Evolutionary conservation across 1,140 invertebrate species (phyloP), one percentile per base, ranked within the genome.

Genomic region (Drosophila nebulosa): DNA sequence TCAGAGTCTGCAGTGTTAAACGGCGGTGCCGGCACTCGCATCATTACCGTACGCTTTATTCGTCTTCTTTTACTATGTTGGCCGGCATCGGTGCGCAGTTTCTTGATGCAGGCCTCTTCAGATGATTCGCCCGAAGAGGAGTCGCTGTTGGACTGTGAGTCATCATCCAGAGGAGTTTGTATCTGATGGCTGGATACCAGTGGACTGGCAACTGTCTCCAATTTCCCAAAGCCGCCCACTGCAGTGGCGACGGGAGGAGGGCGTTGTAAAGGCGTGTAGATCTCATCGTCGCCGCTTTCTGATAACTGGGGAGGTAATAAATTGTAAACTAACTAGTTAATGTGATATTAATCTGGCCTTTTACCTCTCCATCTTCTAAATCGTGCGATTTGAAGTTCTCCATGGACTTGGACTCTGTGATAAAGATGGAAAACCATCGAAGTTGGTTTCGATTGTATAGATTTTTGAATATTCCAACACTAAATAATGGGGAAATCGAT

Each of bases 211-310:
- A 67, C 63, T 60, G 42, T 78, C 39, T 78, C 83, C 16, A 46
- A 46, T 21, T 50, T 36, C 42, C 42, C 36, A 16, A 14, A n/a
- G 22, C 21, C 32, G 30, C 59, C 61, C 39, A 60, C 53, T 42
- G 64, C 22, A 16, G 64, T 16, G 14, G 36, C 26, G 35, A 26
- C 30, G 52, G 66, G 53, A 56, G 76, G 62, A 50, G 92, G 92
- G 64, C 92, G 81, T 77, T 92, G 91, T 62, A 93, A 64, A 32
- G 92, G 92, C 26, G 85, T 92, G 67, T 93, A 93, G 26, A 81
- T 78, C 64, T 89, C 89, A 27, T 90, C 89, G 53, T 89, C 74
- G 22, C 65, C 77, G 42, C 79, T 89, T 0, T 79, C 79, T 60
- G 73, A 79, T 39, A 79, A 84, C 83, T 81, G 73, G 24, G 61